These are phyloP conservation scores for Aphrophora alni DNA, from an alignment of 2,888 invertebrate species.

Conservation along the genomic window DNA sequence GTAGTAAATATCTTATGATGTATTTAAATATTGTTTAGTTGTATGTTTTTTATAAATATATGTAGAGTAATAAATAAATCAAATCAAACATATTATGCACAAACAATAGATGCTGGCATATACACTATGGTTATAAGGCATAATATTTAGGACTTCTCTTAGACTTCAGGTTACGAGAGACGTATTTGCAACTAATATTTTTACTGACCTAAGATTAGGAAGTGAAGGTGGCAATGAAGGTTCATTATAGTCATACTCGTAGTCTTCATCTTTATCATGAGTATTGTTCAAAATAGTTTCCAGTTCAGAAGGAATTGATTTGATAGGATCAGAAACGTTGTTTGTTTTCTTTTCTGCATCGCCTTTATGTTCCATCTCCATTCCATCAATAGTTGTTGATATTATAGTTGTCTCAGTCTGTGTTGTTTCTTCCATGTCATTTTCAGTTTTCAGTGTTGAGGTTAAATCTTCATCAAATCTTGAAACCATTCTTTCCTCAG, in stretches of 20 bases:
- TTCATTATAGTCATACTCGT: constrained; percentile 73
- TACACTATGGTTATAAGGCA: too few relatives aligned
- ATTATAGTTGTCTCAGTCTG: not conserved
- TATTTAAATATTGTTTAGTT: too few relatives aligned
- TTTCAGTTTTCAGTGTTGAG: constrained; percentile 34
- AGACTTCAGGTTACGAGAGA: too few relatives aligned
- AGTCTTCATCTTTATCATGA: constrained; percentile 63
- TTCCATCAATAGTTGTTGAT: not conserved
- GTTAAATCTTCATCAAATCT: constrained; percentile 60
- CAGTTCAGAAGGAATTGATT: constrained; percentile 24
- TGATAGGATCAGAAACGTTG: not conserved
- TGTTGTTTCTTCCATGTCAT: not conserved
- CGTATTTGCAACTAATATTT: constrained; percentile 13
- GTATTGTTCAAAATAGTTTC: constrained; percentile 61
- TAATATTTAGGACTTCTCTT: too few relatives aligned
- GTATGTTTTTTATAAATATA: too few relatives aligned
- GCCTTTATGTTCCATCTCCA: not conserved
- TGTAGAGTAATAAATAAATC: too few relatives aligned
- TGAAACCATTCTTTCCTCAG: constrained; percentile 61
- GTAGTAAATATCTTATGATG: too few relatives aligned
- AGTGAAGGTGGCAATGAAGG: constrained; percentile 81
- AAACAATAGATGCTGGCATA: too few relatives aligned
- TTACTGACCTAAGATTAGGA: constrained; percentile 74
- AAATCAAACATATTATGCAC: too few relatives aligned
- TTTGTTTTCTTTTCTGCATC: not conserved